Base-by-base conservation (phyloP, 1,140 invertebrate species). In the Sinella curviseta region DNA sequence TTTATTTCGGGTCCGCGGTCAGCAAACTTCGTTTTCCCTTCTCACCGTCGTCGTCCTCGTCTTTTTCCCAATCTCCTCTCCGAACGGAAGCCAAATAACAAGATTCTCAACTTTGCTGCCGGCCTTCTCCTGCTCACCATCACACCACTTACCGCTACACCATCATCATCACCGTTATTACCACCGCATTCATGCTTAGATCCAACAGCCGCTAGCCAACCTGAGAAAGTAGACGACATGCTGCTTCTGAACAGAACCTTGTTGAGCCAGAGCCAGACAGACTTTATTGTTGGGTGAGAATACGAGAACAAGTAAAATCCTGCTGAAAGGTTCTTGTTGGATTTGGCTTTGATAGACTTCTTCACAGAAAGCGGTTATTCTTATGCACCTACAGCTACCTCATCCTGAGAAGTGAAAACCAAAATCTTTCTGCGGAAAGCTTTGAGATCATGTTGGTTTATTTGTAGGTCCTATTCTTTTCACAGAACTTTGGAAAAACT, bases 21-120 rank as follows among this genome's bases (percentile, higher is more conserved):
- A 60, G 24, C 57, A 26, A n/a, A 60, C 8, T 12, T n/a, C 57
- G 8, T 60, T 60, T n/a, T 31, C 24, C 57, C 24, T 65, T 65
- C 16, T 26, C 57, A 65, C 57, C 57, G 57, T 26, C 24, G 24
- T n/a, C 14, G 8, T 60, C 57, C 8, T 60, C 24, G 8, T 26
- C 57, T n/a, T n/a, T 14, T 60, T 33, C 26, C 31, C 31, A 17
- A 8, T 17, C 24, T 31, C 16, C 74, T 48, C 35, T 75, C 2
- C 20, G 12, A 39, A 24, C 33, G 8, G 24, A 79, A 82, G 76
- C 76, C 80, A 77, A 81, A 82, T 83, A 82, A 84, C 83, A 84
- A 82, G 81, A 82, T 82, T 84, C 78, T 78, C 80, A 84, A 84
- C 83, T 84, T 82, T 81, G 70, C 65, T 76, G 70, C 79, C 73